phyloP scores from a whole-genome alignment of 2,113 vertebrate genomes.

The Toxotes chatareus region DNA sequence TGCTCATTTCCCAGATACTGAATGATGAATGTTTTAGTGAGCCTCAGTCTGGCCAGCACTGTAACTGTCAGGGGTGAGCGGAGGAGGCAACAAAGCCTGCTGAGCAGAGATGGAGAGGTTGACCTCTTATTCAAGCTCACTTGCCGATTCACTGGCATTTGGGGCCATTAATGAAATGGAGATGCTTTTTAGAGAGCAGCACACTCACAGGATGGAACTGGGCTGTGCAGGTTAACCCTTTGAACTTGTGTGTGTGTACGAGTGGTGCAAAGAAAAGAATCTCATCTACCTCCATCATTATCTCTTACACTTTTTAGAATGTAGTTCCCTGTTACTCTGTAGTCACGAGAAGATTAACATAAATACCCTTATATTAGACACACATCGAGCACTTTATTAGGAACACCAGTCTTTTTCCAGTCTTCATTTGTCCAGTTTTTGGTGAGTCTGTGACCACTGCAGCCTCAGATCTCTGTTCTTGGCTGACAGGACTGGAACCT shows the following conservation, averaged over 20 bases:
- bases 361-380: no score
- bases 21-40: slow-evolving; percentile 1
- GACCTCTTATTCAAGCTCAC: slow-evolving; percentile 4
- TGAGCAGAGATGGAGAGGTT: background rate
- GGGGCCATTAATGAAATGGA: background rate
- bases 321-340: no score
- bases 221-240: background rate
- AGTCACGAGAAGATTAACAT: no score
- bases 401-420: no score
- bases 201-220: background rate
- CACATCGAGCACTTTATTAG: no score
- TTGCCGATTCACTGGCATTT: background rate
- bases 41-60: background rate
- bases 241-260: background rate
- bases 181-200: slow-evolving; percentile 20
- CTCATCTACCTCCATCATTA: no score
- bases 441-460: no score
- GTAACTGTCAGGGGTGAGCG: background rate
- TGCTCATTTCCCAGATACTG: background rate
- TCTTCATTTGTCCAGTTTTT: no score
- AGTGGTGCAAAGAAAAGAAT: no score
- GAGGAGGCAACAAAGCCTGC: background rate
- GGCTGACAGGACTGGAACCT: no score
- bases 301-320: no score
- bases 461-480: no score